Evolutionary conservation across 2,113 vertebrate genomes (phyloP).

Genomic region (Catagonus wagneri): DNA sequence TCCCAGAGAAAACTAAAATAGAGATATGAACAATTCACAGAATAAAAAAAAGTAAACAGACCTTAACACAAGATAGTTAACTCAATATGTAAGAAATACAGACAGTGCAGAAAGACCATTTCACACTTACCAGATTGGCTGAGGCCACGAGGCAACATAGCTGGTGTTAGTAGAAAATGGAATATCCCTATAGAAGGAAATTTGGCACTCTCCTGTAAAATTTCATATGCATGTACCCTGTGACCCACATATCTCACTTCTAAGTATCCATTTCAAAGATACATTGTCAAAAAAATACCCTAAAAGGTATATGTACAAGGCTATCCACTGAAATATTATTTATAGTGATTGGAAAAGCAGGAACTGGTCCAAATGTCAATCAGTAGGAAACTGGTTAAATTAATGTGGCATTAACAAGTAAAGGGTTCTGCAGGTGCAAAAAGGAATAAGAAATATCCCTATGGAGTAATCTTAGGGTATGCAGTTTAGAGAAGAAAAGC

Average conservation of each 20-base stretch:
- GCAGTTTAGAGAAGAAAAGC: neutral
- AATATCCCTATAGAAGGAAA: conserved; percentile 1
- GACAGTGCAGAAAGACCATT: conserved; percentile 30
- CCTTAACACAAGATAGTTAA: conserved; percentile 17
- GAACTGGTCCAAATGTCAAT: neutral
- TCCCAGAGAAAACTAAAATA: conserved; percentile 24
- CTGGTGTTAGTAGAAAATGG: neutral
- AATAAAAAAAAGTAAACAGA: neutral
- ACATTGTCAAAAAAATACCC: conserved; percentile 6
- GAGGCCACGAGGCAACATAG: neutral
- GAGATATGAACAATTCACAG: conserved; percentile 25
- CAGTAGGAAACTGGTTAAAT: neutral
- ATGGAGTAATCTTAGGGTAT: neutral
- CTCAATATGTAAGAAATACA: conserved; percentile 28
- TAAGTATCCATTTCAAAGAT: conserved; percentile 42
- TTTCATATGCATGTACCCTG: neutral
- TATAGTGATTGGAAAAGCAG: conserved; percentile 18
- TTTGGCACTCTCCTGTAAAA: conserved; percentile 23
- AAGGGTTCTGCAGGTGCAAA: neutral
- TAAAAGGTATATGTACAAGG: neutral
- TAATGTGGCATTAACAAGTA: neutral
- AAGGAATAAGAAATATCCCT: neutral
- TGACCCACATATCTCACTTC: conserved; percentile 18
- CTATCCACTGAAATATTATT: conserved; percentile 6
- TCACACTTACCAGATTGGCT: neutral